Base-by-base conservation (phyloP, 2,797 vertebrate species). In the Urosaurus nigricauda region DNA sequence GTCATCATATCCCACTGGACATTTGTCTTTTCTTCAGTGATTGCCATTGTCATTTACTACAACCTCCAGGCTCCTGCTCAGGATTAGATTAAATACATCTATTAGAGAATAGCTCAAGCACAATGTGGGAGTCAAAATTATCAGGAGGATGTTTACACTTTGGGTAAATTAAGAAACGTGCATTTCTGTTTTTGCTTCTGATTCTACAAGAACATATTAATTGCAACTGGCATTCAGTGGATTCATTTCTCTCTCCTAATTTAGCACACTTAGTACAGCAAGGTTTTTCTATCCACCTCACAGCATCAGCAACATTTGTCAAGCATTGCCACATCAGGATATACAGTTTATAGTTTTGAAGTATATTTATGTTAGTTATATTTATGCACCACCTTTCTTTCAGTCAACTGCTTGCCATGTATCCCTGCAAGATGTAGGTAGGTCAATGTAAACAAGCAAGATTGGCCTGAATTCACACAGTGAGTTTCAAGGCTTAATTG, bases 31-130 rank as follows among this genome's bases (percentile, higher is more conserved):
- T 37, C 90, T 79, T 87, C 87, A 89, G 4, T 58, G 26, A 16
- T 87, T 70, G 16, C 85, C 43, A 37, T 47, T 88, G 71, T 80
- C 56, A 92, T 68, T 92, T 88, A 60, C 79, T 87, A 92, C 90
- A 83, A 88, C 2, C 35, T 81, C 37, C 78, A 82, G 85, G 14
- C 3, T 84, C 53, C 37, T 92, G 6, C 84, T 91, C 63, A 87
- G 47, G 78, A 85, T 83, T 86, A 79, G 40, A 68, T 86, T 2
- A 79, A 68, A 86, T 78, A 11, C 1, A 78, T 63, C 40, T 65
- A 91, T 91, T 93, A 90, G 79, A 83, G 43, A 68, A 17, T 80
- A 78, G 35, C 63, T 79, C 53, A 83, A 43, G 0, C 51, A 81
- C 63, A 63, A 17, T 68, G 87, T 9, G 13, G 16, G 40, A n/a